A percentile compares a stretch with the other conserved stretches of the same genome.
These are phyloP conservation scores for Philonicus albiceps DNA, from an alignment of 2,888 invertebrate genomes.

Conservation along the genomic window DNA sequence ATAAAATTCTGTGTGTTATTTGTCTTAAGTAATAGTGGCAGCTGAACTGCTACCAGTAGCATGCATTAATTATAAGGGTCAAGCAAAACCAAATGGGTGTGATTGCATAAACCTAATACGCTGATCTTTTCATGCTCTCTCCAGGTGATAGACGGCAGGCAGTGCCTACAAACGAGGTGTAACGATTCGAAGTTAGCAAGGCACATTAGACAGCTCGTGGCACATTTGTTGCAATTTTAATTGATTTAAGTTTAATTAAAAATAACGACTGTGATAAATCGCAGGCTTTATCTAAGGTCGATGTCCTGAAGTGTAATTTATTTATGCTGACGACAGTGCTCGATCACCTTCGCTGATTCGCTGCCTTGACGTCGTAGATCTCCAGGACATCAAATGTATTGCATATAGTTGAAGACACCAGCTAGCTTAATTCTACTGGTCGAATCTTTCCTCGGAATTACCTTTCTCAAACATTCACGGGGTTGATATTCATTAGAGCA, in stretches of 20 bases:
- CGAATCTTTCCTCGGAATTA: neutral
- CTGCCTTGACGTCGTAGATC: neutral
- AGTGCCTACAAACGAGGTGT: neutral
- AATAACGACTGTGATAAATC: neutral
- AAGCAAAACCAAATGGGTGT: neutral
- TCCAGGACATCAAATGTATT: neutral
- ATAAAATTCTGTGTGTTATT: too few species aligned
- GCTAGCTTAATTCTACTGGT: neutral
- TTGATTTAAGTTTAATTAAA: neutral
- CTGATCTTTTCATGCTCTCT: neutral
- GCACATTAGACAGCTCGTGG: neutral
- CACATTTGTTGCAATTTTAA: neutral
- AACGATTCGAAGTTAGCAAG: neutral
- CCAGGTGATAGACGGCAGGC: neutral
- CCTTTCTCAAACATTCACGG: neutral
- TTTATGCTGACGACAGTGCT: neutral
- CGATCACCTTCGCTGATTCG: neutral
- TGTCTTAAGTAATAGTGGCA: too few species aligned
- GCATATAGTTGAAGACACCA: neutral
- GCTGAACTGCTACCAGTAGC: neutral
- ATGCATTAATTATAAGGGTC: neutral
- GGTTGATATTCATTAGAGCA: neutral
- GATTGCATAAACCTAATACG: neutral
- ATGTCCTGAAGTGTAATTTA: neutral
- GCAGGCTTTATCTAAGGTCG: neutral